phyloP scores from a whole-genome alignment of 1,140 invertebrate genomes.

The Tetramorium alpestre region DNA sequence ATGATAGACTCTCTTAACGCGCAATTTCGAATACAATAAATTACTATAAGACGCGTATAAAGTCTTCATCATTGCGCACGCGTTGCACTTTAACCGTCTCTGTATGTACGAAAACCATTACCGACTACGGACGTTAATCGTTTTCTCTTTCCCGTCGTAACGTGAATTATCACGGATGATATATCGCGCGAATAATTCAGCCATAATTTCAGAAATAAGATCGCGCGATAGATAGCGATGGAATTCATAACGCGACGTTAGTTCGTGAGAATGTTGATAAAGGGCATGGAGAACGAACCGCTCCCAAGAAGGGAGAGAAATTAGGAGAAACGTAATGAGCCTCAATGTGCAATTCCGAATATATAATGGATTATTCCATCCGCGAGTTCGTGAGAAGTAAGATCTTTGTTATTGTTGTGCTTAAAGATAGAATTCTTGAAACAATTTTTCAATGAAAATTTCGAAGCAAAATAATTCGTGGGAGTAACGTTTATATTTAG shows the following conservation, averaged over 20 bases:
- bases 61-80: slow-evolving; percentile 35
- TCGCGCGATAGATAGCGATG: slow-evolving; percentile 46
- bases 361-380: slow-evolving; percentile 15
- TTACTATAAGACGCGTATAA: slow-evolving; percentile 1
- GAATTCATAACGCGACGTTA: slow-evolving; percentile 48
- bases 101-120: slow-evolving; percentile 7
- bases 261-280: slow-evolving; percentile 53
- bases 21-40: slow-evolving; percentile 34
- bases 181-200: slow-evolving; percentile 58
- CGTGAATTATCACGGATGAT: slow-evolving; percentile 44
- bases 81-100: slow-evolving; percentile 13
- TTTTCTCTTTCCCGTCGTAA: slow-evolving; percentile 46
- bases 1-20: slow-evolving; percentile 25
- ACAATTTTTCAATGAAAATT: not conserved
- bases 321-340: slow-evolving; percentile 42
- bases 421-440: not conserved
- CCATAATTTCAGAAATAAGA: slow-evolving; percentile 60
- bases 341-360: slow-evolving; percentile 29
- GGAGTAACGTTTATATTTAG: not conserved
- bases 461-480: not conserved
- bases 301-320: slow-evolving; percentile 39
- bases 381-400: not conserved
- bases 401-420: slow-evolving; percentile 2
- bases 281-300: slow-evolving; percentile 4
- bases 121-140: slow-evolving; percentile 41